Evolutionary conservation across 2,113 vertebrate species (phyloP).

Genomic region (Cromileptes altivelis): DNA sequence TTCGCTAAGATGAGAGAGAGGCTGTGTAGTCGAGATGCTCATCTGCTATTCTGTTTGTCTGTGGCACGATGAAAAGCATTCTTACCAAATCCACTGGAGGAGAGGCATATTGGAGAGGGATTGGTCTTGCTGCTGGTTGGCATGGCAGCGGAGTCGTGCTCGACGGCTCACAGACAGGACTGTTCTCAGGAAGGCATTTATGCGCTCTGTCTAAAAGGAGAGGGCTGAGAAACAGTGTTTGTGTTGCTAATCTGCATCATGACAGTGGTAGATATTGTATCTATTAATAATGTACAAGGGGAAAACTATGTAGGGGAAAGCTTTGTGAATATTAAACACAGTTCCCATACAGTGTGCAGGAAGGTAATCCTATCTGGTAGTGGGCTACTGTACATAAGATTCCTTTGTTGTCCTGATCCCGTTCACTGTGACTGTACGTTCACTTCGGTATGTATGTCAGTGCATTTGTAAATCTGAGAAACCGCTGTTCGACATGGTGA

Average conservation of each 20-base stretch:
- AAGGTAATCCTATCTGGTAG: not conserved
- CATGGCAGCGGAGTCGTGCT: slow-evolving; percentile 77
- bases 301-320: slow-evolving; percentile 12
- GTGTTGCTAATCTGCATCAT: slow-evolving; percentile 52
- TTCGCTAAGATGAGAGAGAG: slow-evolving; percentile 55
- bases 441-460: slow-evolving; percentile 52
- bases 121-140: slow-evolving; percentile 69
- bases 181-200: slow-evolving; percentile 53
- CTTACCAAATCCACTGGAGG: slow-evolving; percentile 74
- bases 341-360: not conserved
- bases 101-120: slow-evolving; percentile 68
- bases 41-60: slow-evolving; percentile 81
- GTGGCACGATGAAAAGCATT: slow-evolving; percentile 72
- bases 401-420: not conserved
- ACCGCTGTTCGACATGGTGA: slow-evolving; percentile 60
- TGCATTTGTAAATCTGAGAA: slow-evolving; percentile 62
- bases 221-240: slow-evolving; percentile 30
- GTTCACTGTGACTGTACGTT: slow-evolving; percentile 24
- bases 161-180: slow-evolving; percentile 55
- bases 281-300: slow-evolving; percentile 52
- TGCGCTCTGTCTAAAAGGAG: slow-evolving; percentile 40
- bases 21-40: slow-evolving; percentile 61
- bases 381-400: not conserved
- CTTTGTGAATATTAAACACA: slow-evolving; percentile 45
- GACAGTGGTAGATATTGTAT: slow-evolving; percentile 18